Evolutionary conservation across 2,113 vertebrate species (phyloP).

Genomic region (Tupaia chinensis): DNA sequence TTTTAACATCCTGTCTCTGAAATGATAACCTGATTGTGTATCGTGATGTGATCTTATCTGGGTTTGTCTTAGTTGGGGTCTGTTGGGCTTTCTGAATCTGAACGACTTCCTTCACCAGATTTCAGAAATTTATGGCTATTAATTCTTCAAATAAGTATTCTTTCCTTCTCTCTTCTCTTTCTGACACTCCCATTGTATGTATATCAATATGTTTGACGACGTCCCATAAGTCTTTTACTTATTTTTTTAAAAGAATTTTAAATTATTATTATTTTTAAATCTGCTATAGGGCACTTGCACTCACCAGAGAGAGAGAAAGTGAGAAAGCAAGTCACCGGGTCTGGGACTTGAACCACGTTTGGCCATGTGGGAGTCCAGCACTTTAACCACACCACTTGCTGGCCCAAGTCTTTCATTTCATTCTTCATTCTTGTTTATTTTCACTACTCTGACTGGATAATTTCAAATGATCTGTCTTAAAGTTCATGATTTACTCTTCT

Average conservation of each 20-base stretch:
- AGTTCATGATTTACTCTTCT: background rate
- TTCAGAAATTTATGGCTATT: background rate
- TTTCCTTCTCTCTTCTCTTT: background rate
- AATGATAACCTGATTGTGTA: background rate
- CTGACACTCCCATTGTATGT: background rate
- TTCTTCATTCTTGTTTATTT: background rate
- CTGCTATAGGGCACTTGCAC: too few relatives aligned
- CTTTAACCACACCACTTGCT: too few relatives aligned
- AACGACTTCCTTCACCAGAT: background rate
- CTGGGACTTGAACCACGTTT: too few relatives aligned
- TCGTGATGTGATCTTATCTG: background rate
- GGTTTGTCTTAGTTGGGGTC: background rate
- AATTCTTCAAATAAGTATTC: conserved; percentile 18
- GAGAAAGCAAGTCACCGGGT: too few relatives aligned
- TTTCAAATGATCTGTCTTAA: background rate
- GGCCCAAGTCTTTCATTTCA: too few relatives aligned
- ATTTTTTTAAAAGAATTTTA: too few relatives aligned
- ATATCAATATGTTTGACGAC: background rate
- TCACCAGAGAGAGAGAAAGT: too few relatives aligned
- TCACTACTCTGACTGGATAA: background rate
- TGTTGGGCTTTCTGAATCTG: background rate
- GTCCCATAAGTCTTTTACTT: background rate
- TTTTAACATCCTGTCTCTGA: background rate
- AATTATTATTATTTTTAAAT: too few relatives aligned
- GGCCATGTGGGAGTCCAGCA: too few relatives aligned